Percentiles rank a stretch among this genome's conserved stretches.
Evolutionary conservation across 1,140 invertebrate species (phyloP).

Genomic region (Brachionus koreanus): DNA sequence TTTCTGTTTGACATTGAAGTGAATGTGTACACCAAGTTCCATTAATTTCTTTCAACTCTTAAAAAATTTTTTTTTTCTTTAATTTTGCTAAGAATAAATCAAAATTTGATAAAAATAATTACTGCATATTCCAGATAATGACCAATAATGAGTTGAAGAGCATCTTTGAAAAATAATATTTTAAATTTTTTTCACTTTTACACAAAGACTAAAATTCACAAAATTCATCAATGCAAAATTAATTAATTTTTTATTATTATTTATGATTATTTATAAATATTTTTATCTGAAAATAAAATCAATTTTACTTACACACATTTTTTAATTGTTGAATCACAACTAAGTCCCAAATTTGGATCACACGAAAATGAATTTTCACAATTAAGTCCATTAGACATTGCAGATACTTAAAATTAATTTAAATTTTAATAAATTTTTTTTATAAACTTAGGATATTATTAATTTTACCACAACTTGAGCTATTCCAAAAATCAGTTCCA

Average conservation of each 20-base stretch:
- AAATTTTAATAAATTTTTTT: background rate
- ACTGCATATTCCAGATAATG: background rate
- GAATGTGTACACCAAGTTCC: constrained; percentile 11
- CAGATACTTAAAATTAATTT: background rate
- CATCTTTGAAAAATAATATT: background rate
- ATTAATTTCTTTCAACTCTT: constrained; percentile 1
- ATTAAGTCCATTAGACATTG: constrained; percentile 8
- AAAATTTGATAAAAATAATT: background rate
- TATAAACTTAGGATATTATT: too few relatives aligned
- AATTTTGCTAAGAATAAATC: background rate
- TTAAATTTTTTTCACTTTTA: too few relatives aligned
- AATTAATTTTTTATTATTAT: background rate
- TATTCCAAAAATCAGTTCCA: constrained; percentile 3
- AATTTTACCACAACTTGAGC: constrained; percentile 11
- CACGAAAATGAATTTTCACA: constrained; percentile 36
- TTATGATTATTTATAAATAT: background rate
- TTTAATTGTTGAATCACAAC: background rate
- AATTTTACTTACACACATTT: constrained; percentile 6
- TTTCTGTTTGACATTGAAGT: constrained; percentile 33
- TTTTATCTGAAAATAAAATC: background rate
- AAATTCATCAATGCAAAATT: too few relatives aligned
- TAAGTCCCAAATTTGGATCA: background rate
- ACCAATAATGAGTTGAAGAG: background rate
- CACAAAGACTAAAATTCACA: too few relatives aligned
- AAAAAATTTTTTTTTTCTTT: background rate